phyloP scores from a whole-genome alignment of 2,113 vertebrate species.

The Xyrauchen texanus region DNA sequence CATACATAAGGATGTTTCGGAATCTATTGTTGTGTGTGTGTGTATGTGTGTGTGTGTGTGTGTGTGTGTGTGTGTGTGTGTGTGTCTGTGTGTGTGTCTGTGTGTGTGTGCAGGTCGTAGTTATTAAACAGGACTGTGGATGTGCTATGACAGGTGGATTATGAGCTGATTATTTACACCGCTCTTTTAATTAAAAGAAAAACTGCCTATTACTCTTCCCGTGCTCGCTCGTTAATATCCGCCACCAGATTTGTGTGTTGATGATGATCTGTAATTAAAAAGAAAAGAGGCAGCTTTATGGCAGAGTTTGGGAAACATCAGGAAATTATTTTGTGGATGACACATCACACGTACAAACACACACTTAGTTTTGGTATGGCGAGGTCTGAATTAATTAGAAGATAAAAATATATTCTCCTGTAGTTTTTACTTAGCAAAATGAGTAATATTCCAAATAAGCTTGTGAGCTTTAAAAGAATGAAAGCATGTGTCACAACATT shows the following conservation, averaged over 20 bases:
- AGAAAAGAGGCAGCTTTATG: constrained; percentile 29
- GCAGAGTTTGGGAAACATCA: constrained; percentile 42
- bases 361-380: not conserved
- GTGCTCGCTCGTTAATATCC: constrained; percentile 74
- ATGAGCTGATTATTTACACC: constrained; percentile 80
- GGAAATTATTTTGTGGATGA: constrained; percentile 34
- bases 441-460: not conserved
- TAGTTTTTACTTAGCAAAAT: not conserved
- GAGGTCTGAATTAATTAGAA: not conserved
- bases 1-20: not conserved
- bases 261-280: constrained; percentile 71
- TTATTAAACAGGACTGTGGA: constrained; percentile 71
- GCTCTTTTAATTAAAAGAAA: constrained; percentile 82
- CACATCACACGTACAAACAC: constrained; percentile 6
- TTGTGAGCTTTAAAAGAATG: not conserved
- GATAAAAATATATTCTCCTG: not conserved
- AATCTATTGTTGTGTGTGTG: constrained; percentile 8
- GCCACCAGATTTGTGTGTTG: constrained; percentile 69
- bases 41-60: constrained; percentile 16
- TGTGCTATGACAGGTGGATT: constrained; percentile 77
- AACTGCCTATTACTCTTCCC: constrained; percentile 79
- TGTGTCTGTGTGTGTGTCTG: not conserved
- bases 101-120: constrained; percentile 42
- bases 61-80: constrained; percentile 1
- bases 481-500: not conserved